A percentile compares a stretch with the other conserved stretches of the same genome.
phyloP scores from a whole-genome alignment of 1,140 invertebrate species.

The Bilobella aurantiaca region DNA sequence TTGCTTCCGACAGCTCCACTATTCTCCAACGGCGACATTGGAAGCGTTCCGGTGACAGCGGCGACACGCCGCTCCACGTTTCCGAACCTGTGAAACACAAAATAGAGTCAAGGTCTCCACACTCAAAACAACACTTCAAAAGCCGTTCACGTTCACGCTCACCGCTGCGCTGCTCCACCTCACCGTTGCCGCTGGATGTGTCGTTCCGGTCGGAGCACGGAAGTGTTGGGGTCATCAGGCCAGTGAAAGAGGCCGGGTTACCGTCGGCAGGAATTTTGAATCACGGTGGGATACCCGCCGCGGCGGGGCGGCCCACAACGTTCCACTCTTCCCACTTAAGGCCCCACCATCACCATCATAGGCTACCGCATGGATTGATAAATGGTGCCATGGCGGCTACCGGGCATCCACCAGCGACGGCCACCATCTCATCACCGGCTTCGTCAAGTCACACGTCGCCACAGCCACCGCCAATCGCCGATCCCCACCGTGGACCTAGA shows the following conservation, averaged over 20 bases:
- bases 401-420: neutral
- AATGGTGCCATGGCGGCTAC: neutral
- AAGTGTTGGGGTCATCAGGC: no score
- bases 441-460: neutral
- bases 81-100: no score
- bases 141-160: no score
- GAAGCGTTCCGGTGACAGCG: neutral
- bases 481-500: no score
- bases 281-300: neutral
- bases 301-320: neutral
- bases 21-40: neutral
- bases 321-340: no score
- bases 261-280: neutral
- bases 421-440: neutral
- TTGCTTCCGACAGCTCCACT: neutral
- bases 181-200: no score
- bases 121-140: no score
- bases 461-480: neutral
- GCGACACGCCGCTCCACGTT: no score
- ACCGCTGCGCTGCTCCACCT: no score
- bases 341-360: no score
- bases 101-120: no score
- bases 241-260: neutral
- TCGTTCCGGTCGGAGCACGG: no score
- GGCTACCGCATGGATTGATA: neutral